phyloP scores from a whole-genome alignment of 2,797 vertebrate species.

The Podargus strigoides region DNA sequence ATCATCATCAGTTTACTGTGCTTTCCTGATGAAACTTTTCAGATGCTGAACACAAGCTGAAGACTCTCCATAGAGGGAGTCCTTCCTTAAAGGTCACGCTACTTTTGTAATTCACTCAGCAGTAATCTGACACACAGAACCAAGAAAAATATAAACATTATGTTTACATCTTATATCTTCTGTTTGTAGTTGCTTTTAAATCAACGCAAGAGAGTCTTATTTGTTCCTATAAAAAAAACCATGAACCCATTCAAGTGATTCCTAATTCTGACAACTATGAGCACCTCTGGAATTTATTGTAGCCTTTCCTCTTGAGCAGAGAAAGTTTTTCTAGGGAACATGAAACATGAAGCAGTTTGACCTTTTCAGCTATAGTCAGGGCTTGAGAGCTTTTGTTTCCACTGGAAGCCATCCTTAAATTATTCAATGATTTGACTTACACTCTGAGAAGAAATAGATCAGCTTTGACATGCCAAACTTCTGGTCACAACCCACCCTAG shows the following conservation, averaged over 20 bases:
- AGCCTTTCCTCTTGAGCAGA: not conserved
- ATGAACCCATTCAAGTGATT: not conserved
- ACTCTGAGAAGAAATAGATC: not conserved
- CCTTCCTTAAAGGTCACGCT: not conserved
- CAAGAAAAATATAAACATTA: not conserved
- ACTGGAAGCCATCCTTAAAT: not conserved
- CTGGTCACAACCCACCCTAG: not conserved
- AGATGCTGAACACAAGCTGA: not conserved
- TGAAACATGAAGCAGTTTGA: not conserved
- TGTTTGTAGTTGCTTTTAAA: not conserved
- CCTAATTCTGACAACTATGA: not conserved
- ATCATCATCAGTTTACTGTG: not conserved
- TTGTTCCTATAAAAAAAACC: not conserved
- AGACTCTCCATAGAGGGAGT: not conserved
- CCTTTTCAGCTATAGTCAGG: not conserved
- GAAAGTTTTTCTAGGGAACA: not conserved
- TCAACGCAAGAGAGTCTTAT: not conserved
- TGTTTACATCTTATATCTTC: not conserved
- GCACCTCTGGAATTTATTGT: not conserved
- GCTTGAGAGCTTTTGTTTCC: not conserved
- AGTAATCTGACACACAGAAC: not conserved
- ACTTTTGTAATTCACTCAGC: not conserved
- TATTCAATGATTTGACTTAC: not conserved
- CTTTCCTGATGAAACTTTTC: not conserved
- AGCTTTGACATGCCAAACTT: not conserved